Evolutionary conservation across 2,888 invertebrate genomes (phyloP).

Genomic region (Helicoverpa assulta): DNA sequence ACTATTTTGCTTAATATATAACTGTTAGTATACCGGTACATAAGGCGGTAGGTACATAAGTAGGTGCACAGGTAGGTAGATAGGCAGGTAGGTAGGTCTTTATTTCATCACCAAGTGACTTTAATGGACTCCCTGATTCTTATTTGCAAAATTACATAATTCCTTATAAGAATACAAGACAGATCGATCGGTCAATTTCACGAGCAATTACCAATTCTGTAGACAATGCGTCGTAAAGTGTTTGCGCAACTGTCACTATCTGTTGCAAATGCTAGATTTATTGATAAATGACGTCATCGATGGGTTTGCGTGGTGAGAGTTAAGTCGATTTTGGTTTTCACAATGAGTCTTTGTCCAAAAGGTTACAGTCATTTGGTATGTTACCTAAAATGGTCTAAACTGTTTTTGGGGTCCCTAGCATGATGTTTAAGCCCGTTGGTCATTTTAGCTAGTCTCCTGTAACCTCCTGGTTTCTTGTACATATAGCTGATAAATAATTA

Average conservation of each 20-base stretch:
- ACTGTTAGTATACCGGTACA: no score
- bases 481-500: no score
- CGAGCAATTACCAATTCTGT: conserved; percentile 55
- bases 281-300: conserved; percentile 51
- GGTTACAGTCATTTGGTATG: not conserved
- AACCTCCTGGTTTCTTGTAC: no score
- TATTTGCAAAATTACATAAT: conserved; percentile 36
- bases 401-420: no score
- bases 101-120: no score
- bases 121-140: not conserved
- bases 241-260: conserved; percentile 40
- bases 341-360: conserved; percentile 3
- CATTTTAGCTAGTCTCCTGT: no score
- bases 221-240: conserved; percentile 57
- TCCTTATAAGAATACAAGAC: conserved; percentile 12
- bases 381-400: no score
- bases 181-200: conserved; percentile 45
- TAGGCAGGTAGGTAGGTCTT: no score
- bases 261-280: conserved; percentile 49
- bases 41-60: no score
- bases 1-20: not conserved
- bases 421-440: no score
- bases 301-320: conserved; percentile 21
- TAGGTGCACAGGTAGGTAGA: no score
- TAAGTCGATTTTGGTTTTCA: conserved; percentile 3